Evolutionary conservation across 2,113 vertebrate genomes (phyloP).

Genomic region (Thomomys bottae): DNA sequence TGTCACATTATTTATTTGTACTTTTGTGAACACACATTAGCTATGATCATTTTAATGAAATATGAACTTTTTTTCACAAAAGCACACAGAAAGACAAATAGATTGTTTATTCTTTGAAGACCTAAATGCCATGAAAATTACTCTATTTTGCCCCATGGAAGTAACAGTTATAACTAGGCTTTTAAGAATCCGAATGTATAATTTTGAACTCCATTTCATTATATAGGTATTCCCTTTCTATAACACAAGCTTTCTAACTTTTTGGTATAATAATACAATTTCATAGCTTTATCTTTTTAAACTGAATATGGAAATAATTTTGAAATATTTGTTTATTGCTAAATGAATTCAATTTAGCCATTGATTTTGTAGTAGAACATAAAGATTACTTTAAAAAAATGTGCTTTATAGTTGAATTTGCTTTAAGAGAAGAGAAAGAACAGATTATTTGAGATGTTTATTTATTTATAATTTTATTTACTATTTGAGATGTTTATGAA

Average conservation of each 20-base stretch:
- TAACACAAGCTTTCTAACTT: background rate
- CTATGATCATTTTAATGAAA: background rate
- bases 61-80: background rate
- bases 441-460: background rate
- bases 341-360: background rate
- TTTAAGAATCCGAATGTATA: background rate
- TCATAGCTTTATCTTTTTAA: background rate
- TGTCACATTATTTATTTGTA: background rate
- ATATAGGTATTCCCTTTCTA: background rate
- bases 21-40: background rate
- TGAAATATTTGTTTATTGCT: background rate
- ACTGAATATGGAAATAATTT: slow-evolving; percentile 22
- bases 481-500: background rate
- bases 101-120: background rate
- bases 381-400: slow-evolving; percentile 9
- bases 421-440: background rate
- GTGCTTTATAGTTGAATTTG: slow-evolving; percentile 15
- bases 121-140: slow-evolving; percentile 23
- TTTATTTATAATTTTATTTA: too few species aligned
- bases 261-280: background rate
- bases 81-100: background rate
- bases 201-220: slow-evolving; percentile 8
- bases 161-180: background rate
- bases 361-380: slow-evolving; percentile 25
- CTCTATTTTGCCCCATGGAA: background rate